Conservation (phyloP, 2,888 invertebrate genomes). For the Galeopsomyia nigrocyanea region DNA sequence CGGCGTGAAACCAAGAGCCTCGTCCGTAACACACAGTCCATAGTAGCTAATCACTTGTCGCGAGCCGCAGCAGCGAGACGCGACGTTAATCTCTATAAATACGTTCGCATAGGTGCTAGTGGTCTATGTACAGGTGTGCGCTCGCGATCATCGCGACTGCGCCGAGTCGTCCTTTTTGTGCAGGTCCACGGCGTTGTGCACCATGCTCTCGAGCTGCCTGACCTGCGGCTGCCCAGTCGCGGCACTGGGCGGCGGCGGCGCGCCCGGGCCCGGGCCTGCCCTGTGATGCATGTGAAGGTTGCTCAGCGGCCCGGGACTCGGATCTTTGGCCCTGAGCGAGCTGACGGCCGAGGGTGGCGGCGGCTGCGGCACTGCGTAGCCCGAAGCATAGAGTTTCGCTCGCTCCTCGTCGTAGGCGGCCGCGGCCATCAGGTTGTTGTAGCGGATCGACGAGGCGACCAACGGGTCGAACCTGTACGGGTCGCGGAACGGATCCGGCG, state of each 20-base stretch:
- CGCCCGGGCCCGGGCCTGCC: constrained; percentile 71
- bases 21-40: constrained; percentile 8
- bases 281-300: constrained; percentile 72
- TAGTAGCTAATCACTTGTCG: constrained; percentile 25
- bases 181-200: constrained; percentile 63
- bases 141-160: constrained; percentile 71
- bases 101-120: constrained; percentile 65
- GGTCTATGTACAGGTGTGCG: constrained; percentile 51
- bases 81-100: constrained; percentile 62
- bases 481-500: constrained; percentile 78
- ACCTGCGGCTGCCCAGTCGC: constrained; percentile 40
- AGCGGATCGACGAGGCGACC: constrained; percentile 71
- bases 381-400: constrained; percentile 68
- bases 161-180: constrained; percentile 74
- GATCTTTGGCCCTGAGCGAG: constrained; percentile 70
- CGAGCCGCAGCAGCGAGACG: constrained; percentile 50
- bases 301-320: constrained; percentile 69
- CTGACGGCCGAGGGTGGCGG: constrained; percentile 71
- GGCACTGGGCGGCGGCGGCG: constrained; percentile 50
- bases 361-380: constrained; percentile 45
- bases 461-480: constrained; percentile 79
- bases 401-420: constrained; percentile 82
- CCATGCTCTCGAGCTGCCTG: constrained; percentile 61
- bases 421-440: constrained; percentile 85
- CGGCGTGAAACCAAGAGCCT: constrained; percentile 17